Evolutionary conservation across 1,140 invertebrate species (phyloP).

Genomic region (Diachasma alloeum): DNA sequence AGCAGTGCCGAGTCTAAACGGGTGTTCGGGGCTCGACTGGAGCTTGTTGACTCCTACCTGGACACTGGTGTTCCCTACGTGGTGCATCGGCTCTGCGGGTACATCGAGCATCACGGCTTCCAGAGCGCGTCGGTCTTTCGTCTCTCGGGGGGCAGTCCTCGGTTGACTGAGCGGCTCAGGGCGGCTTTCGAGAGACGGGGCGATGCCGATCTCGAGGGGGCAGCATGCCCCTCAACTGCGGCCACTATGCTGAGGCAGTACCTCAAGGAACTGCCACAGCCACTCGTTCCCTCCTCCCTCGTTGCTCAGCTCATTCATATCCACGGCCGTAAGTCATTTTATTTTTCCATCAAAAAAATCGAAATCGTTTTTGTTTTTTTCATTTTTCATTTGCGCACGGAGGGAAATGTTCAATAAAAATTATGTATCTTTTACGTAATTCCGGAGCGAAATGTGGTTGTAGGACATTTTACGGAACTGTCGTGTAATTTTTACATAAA

Average conservation of each 20-base stretch:
- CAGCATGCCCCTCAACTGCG: conserved; percentile 60
- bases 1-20: conserved; percentile 38
- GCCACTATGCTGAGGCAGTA: conserved; percentile 64
- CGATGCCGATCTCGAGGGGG: conserved; percentile 63
- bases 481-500: no score
- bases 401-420: no score
- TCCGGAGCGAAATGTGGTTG: no score
- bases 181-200: conserved; percentile 62
- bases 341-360: background rate
- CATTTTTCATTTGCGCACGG: no score
- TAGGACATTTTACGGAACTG: no score
- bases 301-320: conserved; percentile 56
- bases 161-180: conserved; percentile 60
- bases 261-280: conserved; percentile 64
- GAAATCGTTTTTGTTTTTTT: no score
- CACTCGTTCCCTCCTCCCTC: conserved; percentile 57
- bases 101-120: conserved; percentile 61
- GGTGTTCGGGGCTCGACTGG: conserved; percentile 57
- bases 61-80: conserved; percentile 61
- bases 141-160: conserved; percentile 56
- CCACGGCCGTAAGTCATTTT: conserved; percentile 54
- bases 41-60: conserved; percentile 51
- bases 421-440: no score
- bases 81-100: conserved; percentile 61
- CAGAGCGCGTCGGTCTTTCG: conserved; percentile 59